phyloP scores from a whole-genome alignment of 2,797 vertebrate genomes.

The Rhynchonycteris naso region DNA sequence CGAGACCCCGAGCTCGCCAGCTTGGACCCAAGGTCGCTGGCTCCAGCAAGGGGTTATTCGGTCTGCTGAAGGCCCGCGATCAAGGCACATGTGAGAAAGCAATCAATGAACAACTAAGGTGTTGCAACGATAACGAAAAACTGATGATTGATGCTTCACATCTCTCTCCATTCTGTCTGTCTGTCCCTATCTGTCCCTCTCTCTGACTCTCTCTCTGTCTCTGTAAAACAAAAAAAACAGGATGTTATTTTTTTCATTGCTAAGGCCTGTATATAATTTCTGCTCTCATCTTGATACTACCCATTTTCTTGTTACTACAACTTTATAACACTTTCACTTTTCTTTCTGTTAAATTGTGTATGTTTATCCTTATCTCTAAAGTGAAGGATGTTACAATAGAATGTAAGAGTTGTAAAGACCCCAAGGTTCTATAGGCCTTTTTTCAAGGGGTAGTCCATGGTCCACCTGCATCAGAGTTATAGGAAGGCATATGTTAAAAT shows the following conservation, averaged over 20 bases:
- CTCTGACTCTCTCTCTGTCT: too few relatives aligned
- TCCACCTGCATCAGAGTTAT: not conserved
- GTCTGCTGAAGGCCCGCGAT: too few relatives aligned
- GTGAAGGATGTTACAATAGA: not conserved
- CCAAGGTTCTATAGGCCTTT: not conserved
- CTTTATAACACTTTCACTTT: not conserved
- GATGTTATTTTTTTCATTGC: not conserved
- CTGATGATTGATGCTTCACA: too few relatives aligned
- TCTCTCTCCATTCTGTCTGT: too few relatives aligned
- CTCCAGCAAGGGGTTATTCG: too few relatives aligned
- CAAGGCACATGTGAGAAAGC: too few relatives aligned
- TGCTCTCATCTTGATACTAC: not conserved
- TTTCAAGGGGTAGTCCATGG: not conserved
- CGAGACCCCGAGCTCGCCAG: too few relatives aligned
- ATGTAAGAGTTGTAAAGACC: not conserved
- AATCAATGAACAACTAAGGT: too few relatives aligned
- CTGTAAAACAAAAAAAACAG: too few relatives aligned
- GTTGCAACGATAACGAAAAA: too few relatives aligned
- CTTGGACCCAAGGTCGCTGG: too few relatives aligned
- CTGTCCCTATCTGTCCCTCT: too few relatives aligned
- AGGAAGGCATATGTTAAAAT: not conserved
- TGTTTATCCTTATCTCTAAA: not conserved
- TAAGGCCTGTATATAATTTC: not conserved
- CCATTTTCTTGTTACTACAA: not conserved
- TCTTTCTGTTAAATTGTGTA: not conserved